Percentiles rank a stretch among this genome's conserved stretches.
Evolutionary conservation across 2,888 invertebrate genomes (phyloP).

Genomic region (Spisula solida): DNA sequence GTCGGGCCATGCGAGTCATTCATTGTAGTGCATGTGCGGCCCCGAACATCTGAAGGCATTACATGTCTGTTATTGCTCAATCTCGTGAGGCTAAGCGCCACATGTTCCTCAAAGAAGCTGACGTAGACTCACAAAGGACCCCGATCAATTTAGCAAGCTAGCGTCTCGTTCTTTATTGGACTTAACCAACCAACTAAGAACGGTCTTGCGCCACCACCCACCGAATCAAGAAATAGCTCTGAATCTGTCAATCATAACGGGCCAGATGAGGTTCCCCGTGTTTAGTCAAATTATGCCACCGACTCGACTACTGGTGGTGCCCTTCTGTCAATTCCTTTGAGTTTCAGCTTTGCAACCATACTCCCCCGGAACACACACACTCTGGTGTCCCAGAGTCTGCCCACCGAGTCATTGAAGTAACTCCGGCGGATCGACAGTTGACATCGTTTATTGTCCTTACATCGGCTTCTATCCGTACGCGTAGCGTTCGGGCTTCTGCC

Average conservation of each 20-base stretch:
- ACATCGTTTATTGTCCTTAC: conserved; percentile 88
- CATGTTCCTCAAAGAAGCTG: conserved; percentile 90
- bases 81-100: conserved; percentile 90
- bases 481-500: no score
- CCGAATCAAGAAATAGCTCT: conserved; percentile 92
- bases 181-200: conserved; percentile 92
- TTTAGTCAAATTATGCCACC: conserved; percentile 92
- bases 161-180: conserved; percentile 92
- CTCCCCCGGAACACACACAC: conserved; percentile 90
- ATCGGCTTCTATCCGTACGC: no score
- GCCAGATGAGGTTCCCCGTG: conserved; percentile 92
- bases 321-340: conserved; percentile 90
- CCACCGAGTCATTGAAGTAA: no score
- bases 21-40: no score
- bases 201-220: conserved; percentile 92
- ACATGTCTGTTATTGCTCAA: conserved; percentile 91
- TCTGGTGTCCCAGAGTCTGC: conserved; percentile 89
- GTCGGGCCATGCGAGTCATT: no score
- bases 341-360: conserved; percentile 91
- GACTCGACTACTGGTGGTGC: conserved; percentile 89
- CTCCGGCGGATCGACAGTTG: conserved; percentile 91
- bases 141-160: conserved; percentile 84
- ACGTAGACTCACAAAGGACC: conserved; percentile 14
- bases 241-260: conserved; percentile 92
- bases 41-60: conserved; percentile 91